Evolutionary conservation across 1,140 invertebrate genomes (phyloP), one percentile per base, ranked within the genome.

Genomic region (Drosophila sechellia): DNA sequence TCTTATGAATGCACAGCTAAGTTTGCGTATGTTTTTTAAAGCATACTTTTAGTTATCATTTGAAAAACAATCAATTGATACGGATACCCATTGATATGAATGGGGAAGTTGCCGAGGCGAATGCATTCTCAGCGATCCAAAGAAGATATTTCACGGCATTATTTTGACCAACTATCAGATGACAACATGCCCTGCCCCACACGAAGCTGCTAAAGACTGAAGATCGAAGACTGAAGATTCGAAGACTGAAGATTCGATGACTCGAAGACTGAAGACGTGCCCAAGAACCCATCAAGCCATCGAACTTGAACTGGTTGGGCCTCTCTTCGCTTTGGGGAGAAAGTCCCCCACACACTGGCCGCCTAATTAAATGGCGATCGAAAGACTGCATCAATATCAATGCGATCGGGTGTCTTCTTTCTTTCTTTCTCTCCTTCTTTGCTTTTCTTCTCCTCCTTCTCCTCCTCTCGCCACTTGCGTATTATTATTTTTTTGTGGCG

Each of bases 351-450:
- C 71, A 76, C 72, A 45, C 20, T 15, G 50, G 45, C 35, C n/a
- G 34, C 12, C 35, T 68, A 68, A 68, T 68, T 65, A 46, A 68
- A 61, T 60, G 64, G 58, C 43, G 37, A 61, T 70, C 68, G 37
- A 42, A 13, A 50, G 27, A 34, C 48, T 34, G 27, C 48, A 31
- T 50, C 48, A 22, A 46, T 46, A 46, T 25, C 45, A 50, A 63
- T 59, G 69, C 70, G 70, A 77, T 80, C 68, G 65, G 76, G 81
- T 83, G 79, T 70, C 72, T 22, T 58, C 45, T 60, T 37, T 58
- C n/a, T 50, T 22, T 42, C 43, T 34, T 25, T 45, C 15, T 45
- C 25, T 13, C 15, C 15, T 6, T 35, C 10, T 57, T 22, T 15
- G 17, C n/a, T 15, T 25, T n/a, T 79, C 61, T 70, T 42, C 40